phyloP scores from a whole-genome alignment of 2,113 vertebrate genomes.

The Chinchilla lanigera region DNA sequence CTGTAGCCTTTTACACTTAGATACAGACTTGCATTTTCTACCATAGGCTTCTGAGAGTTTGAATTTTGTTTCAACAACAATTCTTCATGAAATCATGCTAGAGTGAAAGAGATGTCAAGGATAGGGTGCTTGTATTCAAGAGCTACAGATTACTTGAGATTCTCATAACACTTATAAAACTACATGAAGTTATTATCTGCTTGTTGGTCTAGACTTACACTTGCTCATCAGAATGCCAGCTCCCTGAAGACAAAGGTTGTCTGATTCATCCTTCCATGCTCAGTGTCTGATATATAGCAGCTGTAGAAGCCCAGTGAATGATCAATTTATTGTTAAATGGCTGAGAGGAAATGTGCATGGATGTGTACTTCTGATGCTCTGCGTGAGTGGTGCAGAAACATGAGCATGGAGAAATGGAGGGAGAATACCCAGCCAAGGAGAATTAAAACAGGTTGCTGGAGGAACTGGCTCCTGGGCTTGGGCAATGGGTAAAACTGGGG shows the following conservation, averaged over 20 bases:
- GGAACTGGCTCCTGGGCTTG: not conserved
- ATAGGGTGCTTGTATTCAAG: not conserved
- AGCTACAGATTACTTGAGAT: not conserved
- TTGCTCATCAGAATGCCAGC: not conserved
- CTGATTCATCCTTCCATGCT: not conserved
- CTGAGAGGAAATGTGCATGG: not conserved
- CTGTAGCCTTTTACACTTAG: conserved; percentile 29
- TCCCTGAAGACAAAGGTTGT: not conserved
- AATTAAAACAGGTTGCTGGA: no score
- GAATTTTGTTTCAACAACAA: not conserved
- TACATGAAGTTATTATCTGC: not conserved
- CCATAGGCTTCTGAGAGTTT: not conserved
- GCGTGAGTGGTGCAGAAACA: not conserved
- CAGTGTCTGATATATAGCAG: not conserved
- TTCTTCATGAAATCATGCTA: not conserved
- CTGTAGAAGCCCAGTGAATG: not conserved
- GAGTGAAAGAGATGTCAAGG: not conserved
- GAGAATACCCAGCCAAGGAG: not conserved
- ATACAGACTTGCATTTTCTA: not conserved
- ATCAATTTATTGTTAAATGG: not conserved
- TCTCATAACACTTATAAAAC: not conserved
- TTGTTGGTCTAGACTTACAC: not conserved
- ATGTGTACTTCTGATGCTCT: not conserved
- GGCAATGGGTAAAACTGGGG: rapidly evolving
- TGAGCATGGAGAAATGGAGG: not conserved